Percentiles rank a stretch among this genome's conserved stretches.
Conservation (phyloP, 1,140 invertebrate genomes). For the Drosophila insularis region DNA sequence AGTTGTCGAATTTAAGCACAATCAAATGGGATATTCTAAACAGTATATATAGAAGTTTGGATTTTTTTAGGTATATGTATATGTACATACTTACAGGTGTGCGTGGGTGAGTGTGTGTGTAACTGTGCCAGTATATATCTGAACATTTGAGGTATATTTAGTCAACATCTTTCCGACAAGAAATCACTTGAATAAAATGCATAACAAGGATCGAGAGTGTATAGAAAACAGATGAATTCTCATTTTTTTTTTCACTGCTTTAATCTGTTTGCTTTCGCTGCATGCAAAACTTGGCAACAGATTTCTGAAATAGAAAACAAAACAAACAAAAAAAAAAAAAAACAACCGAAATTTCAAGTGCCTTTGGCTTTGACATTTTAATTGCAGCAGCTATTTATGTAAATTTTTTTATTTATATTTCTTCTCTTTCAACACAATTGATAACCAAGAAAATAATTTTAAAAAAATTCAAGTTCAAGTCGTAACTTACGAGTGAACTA, state of each 20-base stretch:
- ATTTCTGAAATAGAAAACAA: not conserved
- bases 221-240: too few species aligned
- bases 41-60: too few species aligned
- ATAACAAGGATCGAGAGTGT: too few species aligned
- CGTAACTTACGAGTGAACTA: too few species aligned
- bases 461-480: too few species aligned
- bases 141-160: not conserved
- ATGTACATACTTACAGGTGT: too few species aligned
- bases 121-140: not conserved
- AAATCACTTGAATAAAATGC: not conserved
- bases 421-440: not conserved
- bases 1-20: too few species aligned
- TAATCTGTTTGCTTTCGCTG: not conserved
- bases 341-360: not conserved
- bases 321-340: not conserved
- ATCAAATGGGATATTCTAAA: not conserved
- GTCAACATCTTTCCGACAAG: conserved; percentile 15
- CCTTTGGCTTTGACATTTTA: not conserved
- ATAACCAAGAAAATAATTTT: too few species aligned
- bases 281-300: conserved; percentile 3
- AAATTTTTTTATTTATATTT: not conserved
- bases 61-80: too few species aligned
- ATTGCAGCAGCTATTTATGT: conserved; percentile 3
- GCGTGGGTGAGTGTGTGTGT: too few species aligned
- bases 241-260: too few species aligned